Evolutionary conservation across 2,888 invertebrate genomes (phyloP).

Genomic region (Xanthorhoe spadicearia): DNA sequence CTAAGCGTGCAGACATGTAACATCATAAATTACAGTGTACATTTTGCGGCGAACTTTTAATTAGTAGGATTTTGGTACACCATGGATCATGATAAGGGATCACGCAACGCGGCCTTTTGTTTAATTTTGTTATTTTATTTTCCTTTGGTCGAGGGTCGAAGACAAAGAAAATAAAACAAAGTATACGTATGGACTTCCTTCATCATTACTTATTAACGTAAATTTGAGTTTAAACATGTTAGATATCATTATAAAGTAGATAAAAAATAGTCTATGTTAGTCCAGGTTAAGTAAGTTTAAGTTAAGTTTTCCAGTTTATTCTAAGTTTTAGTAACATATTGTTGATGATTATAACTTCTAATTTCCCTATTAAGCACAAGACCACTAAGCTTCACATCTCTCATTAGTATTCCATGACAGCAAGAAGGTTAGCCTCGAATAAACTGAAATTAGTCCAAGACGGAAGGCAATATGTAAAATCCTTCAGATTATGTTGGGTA

Average conservation of each 20-base stretch:
- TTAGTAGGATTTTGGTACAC: slow-evolving; percentile 66
- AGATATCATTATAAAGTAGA: no score
- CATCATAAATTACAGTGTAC: slow-evolving; percentile 55
- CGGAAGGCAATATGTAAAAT: slow-evolving; percentile 36
- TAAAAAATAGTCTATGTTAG: no score
- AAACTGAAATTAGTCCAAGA: slow-evolving; percentile 45
- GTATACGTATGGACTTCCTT: background rate
- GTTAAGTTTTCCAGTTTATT: no score
- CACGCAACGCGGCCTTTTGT: slow-evolving; percentile 70
- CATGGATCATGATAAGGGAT: slow-evolving; percentile 63
- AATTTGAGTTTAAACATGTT: no score
- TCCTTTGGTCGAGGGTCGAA: background rate
- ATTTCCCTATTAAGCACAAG: background rate
- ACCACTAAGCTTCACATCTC: slow-evolving; percentile 6
- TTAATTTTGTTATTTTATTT: slow-evolving; percentile 41
- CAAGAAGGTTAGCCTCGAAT: slow-evolving; percentile 42
- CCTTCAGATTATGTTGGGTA: slow-evolving; percentile 40
- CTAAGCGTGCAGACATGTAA: slow-evolving; percentile 38
- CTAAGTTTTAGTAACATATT: no score
- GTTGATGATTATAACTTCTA: background rate
- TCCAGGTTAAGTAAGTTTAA: no score
- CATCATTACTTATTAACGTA: no score
- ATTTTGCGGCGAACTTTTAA: slow-evolving; percentile 70
- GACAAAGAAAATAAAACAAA: background rate
- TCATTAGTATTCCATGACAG: slow-evolving; percentile 45